phyloP scores from a whole-genome alignment of 2,113 vertebrate genomes.

The Etheostoma spectabile region DNA sequence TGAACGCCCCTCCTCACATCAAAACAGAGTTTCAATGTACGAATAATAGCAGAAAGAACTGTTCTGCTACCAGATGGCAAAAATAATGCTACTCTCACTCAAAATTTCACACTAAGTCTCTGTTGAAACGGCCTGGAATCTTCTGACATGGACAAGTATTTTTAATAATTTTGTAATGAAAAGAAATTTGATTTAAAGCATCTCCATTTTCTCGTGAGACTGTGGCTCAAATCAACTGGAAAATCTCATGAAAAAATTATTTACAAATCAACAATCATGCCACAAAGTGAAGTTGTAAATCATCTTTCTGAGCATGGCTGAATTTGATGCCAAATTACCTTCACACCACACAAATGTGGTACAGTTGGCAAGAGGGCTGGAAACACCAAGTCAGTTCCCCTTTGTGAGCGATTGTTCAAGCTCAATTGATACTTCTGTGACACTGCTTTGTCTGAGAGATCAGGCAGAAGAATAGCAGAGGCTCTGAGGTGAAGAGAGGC shows the following conservation, averaged over 20 bases:
- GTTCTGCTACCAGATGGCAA: neutral
- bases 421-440: constrained; percentile 77
- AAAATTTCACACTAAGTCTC: neutral
- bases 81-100: neutral
- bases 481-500: constrained; percentile 66
- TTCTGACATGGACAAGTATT: neutral
- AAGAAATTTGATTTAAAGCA: neutral
- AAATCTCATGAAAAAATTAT: neutral
- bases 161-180: neutral
- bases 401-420: constrained; percentile 80
- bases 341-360: constrained; percentile 28
- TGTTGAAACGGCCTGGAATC: neutral
- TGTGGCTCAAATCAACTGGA: neutral
- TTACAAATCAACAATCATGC: constrained; percentile 5
- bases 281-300: neutral
- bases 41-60: neutral
- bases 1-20: neutral
- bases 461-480: constrained; percentile 75
- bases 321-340: constrained; percentile 9
- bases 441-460: constrained; percentile 77
- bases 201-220: too few species aligned
- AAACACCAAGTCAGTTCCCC: constrained; percentile 69
- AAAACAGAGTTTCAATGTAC: neutral
- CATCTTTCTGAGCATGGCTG: neutral
- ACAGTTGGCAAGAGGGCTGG: constrained; percentile 49